Base-by-base conservation (phyloP, 2,888 invertebrate species). In the Balanococcus diminutus region DNA sequence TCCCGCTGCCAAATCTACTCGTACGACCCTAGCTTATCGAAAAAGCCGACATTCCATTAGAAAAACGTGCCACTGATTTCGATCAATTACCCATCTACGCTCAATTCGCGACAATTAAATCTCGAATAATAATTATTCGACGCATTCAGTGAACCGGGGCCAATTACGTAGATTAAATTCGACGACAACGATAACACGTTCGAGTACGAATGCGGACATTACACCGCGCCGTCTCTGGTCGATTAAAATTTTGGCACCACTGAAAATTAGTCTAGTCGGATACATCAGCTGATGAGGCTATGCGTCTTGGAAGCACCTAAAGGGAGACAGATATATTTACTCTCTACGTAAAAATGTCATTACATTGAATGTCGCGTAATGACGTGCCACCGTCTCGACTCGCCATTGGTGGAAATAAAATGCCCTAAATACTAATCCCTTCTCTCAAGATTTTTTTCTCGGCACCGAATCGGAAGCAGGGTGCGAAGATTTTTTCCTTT, bases 361-460 rank as follows among this genome's bases (percentile, higher is more conserved):
- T 46, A 51, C 46, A 28, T 82, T 22, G 51, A 51, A 32, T 16
- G 82, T 82, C 42, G 28, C 51, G 8, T 82, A 28, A 28, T 28
- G 28, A 25, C 42, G 82, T 82, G 1, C 25, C 31, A n/a, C 51
- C 28, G n/a, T 6, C 25, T 39, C 42, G 42, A 25, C 82, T 25
- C n/a, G 28, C 39, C 11, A 82, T 82, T 51, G 82, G 82, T 82
- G 28, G 51, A 51, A 82, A 51, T 39, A 28, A 82, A 82, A 46
- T 82, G 82, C 82, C 46, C 82, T 82, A 82, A 82, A 82, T 82
- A 81, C 81, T 81, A 82, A 82, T 82, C 82, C 82, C 82, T 82
- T 82, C 82, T 51, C 42, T 46, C 11, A 5, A 42, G 19, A 22
- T 81, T 81, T 81, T 81, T 81, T 81, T 81, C 82, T 82, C 82